A percentile compares a stretch with the other conserved stretches of the same genome.
These are phyloP conservation scores for Ochotona princeps DNA, from an alignment of 2,113 vertebrate genomes.

Conservation along the genomic window DNA sequence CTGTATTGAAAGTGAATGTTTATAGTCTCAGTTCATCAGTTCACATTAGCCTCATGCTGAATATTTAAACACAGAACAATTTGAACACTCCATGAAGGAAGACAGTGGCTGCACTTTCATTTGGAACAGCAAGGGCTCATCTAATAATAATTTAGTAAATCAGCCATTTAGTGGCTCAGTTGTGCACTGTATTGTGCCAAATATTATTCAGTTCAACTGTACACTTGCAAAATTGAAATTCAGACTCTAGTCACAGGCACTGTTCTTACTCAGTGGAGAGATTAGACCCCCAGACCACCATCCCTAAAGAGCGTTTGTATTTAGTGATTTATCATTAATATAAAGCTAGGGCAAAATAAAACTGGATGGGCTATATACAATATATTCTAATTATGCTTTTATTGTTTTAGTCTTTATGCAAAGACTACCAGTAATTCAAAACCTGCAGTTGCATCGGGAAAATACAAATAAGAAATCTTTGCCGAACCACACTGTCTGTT, in stretches of 20 bases:
- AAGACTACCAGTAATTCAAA: constrained; percentile 78
- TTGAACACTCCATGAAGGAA: constrained; percentile 89
- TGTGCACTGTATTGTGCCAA: constrained; percentile 87
- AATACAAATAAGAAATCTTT: constrained; percentile 67
- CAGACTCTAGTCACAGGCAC: constrained; percentile 78
- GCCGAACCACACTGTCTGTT: constrained; percentile 54
- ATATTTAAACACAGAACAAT: constrained; percentile 94
- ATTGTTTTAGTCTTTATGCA: constrained; percentile 80
- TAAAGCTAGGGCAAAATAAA: constrained; percentile 78
- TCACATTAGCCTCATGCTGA: constrained; percentile 94
- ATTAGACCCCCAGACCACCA: constrained; percentile 80
- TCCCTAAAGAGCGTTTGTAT: constrained; percentile 76
- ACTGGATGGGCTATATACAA: constrained; percentile 69
- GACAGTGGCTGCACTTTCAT: constrained; percentile 88
- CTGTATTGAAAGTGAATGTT: constrained; percentile 89
- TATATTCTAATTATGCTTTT: constrained; percentile 85
- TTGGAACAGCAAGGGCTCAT: constrained; percentile 89
- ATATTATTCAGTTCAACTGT: constrained; percentile 84
- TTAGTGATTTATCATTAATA: constrained; percentile 85
- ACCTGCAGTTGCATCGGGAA: constrained; percentile 71
- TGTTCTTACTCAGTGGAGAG: constrained; percentile 82
- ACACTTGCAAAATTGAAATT: constrained; percentile 85
- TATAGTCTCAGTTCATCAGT: constrained; percentile 91
- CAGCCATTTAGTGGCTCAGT: constrained; percentile 90
- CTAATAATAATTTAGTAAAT: constrained; percentile 92